A percentile compares a stretch with the other conserved stretches of the same genome.
These are phyloP conservation scores for Adelphocoris suturalis DNA, from an alignment of 2,888 invertebrate species.

Conservation along the genomic window DNA sequence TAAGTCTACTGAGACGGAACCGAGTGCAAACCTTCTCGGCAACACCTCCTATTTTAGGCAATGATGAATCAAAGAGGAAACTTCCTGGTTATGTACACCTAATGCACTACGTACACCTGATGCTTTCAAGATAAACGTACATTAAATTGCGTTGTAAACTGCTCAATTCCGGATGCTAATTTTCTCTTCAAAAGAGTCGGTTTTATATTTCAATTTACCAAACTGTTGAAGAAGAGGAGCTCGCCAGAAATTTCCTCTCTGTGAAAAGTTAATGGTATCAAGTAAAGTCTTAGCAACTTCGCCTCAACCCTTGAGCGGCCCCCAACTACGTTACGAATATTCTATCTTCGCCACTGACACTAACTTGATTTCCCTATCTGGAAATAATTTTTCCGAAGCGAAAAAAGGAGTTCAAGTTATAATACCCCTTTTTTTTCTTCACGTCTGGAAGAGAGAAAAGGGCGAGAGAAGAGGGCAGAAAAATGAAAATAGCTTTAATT, in stretches of 20 bases:
- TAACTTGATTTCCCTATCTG: constrained; percentile 55
- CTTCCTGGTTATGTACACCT: no score
- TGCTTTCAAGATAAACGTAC: no score
- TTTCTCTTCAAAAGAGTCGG: neutral
- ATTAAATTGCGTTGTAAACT: no score
- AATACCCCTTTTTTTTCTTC: neutral
- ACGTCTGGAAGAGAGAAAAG: neutral
- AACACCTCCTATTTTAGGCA: no score
- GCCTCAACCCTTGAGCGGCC: neutral
- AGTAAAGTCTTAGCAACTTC: constrained; percentile 16
- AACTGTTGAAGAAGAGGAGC: neutral
- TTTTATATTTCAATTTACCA: constrained; percentile 16
- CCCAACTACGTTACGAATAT: constrained; percentile 45
- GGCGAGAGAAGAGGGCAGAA: neutral
- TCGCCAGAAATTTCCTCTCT: neutral
- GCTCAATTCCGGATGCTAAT: neutral
- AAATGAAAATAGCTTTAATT: constrained; percentile 57
- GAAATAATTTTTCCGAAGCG: constrained; percentile 29
- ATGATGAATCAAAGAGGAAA: no score
- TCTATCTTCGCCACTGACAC: constrained; percentile 47
- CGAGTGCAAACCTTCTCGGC: no score
- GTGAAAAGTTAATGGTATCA: constrained; percentile 33
- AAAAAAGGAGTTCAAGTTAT: constrained; percentile 10
- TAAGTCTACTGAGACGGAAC: no score
- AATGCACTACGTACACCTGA: no score